A percentile compares a stretch with the other conserved stretches of the same genome.
Evolutionary conservation across 2,113 vertebrate species (phyloP).

Genomic region (Aleadryas rufinucha): DNA sequence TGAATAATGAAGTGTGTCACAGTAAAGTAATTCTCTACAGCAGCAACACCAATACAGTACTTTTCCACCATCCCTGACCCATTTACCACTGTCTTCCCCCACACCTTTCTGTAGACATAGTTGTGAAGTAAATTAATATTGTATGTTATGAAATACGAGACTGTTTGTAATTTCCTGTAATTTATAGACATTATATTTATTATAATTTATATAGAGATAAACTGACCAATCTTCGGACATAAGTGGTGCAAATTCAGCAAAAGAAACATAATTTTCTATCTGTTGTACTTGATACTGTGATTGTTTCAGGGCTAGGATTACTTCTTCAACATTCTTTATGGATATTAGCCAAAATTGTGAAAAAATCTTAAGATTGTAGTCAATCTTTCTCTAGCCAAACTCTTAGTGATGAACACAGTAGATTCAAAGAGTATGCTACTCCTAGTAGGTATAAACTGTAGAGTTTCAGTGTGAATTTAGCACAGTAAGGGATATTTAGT

Average conservation of each 20-base stretch:
- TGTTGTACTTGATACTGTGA: neutral
- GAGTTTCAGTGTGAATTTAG: neutral
- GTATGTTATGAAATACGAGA: neutral
- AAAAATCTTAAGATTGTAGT: neutral
- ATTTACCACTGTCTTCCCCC: neutral
- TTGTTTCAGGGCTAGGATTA: neutral
- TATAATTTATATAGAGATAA: neutral
- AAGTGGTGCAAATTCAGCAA: neutral
- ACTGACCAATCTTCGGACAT: neutral
- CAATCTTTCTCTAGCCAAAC: neutral
- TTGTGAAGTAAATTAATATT: neutral
- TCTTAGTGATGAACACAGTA: neutral
- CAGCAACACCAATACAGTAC: neutral
- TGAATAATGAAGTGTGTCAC: constrained; percentile 26
- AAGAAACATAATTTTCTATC: neutral
- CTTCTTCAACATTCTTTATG: neutral
- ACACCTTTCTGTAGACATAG: neutral
- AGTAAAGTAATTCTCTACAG: neutral
- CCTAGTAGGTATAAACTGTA: neutral
- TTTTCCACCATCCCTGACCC: neutral
- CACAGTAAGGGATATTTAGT: neutral
- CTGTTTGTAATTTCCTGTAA: neutral
- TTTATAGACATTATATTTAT: neutral
- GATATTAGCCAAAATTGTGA: neutral
- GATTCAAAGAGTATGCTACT: neutral